Evolutionary conservation across 2,797 vertebrate species (phyloP).

Genomic region (Liasis olivaceus): DNA sequence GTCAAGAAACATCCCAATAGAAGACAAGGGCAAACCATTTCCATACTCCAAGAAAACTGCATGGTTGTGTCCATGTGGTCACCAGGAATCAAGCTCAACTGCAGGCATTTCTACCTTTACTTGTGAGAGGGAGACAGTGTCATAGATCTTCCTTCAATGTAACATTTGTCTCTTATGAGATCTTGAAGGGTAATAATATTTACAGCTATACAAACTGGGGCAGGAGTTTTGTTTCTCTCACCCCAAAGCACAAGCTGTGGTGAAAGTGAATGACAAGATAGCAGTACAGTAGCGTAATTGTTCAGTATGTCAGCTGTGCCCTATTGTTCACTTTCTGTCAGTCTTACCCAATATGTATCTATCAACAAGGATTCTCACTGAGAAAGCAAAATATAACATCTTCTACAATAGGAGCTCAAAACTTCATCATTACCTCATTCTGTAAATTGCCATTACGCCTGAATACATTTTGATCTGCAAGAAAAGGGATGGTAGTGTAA

Average conservation of each 20-base stretch:
- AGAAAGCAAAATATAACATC: not conserved
- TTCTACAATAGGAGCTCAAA: not conserved
- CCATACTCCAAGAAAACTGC: not conserved
- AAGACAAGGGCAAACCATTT: not conserved
- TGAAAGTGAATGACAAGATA: rapidly evolving
- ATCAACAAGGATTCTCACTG: rapidly evolving
- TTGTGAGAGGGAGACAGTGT: not conserved
- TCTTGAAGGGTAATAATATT: not conserved
- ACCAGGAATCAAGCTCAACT: not conserved
- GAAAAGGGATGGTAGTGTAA: not conserved
- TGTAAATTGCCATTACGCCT: not conserved
- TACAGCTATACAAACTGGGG: not conserved
- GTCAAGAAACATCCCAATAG: not conserved
- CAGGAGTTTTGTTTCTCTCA: not conserved
- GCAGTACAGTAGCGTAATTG: rapidly evolving
- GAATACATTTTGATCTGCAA: slow-evolving; percentile 14
- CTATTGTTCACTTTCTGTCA: not conserved
- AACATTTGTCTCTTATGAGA: not conserved
- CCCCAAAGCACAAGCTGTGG: rapidly evolving
- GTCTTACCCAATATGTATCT: not conserved
- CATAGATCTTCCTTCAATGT: not conserved
- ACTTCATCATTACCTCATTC: not conserved
- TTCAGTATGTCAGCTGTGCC: not conserved
- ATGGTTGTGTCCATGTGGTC: no score
- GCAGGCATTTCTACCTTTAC: not conserved